phyloP scores from a whole-genome alignment of 2,888 invertebrate genomes.

The Disparrhopalites patrizii region DNA sequence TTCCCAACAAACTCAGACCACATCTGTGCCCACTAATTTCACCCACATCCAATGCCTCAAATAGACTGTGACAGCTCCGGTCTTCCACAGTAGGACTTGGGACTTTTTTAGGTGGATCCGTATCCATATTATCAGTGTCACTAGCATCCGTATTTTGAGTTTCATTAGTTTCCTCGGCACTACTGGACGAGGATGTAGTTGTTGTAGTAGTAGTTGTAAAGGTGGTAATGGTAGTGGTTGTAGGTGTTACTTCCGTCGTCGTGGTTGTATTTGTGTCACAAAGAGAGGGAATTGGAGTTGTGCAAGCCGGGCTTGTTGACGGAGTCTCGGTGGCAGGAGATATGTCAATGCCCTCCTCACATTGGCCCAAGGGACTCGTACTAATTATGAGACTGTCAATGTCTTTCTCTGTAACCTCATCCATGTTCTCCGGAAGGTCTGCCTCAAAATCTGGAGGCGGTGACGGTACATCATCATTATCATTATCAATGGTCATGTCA shows the following conservation, averaged over 20 bases:
- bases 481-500: not conserved
- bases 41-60: constrained; percentile 22
- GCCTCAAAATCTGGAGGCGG: not conserved
- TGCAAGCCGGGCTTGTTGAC: too few species aligned
- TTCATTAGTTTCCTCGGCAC: not conserved
- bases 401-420: constrained; percentile 22
- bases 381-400: constrained; percentile 37
- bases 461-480: not conserved
- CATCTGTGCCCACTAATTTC: constrained; percentile 24
- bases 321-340: too few species aligned
- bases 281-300: too few species aligned
- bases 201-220: not conserved
- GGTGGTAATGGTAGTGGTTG: not conserved
- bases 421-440: not conserved
- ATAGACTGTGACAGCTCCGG: constrained; percentile 17
- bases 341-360: too few species aligned
- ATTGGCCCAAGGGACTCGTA: too few species aligned
- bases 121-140: not conserved
- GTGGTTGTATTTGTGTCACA: too few species aligned
- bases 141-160: not conserved
- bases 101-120: not conserved
- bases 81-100: constrained; percentile 11
- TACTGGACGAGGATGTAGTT: not conserved
- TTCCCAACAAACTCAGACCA: constrained; percentile 21
- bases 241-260: not conserved